Evolutionary conservation across 2,888 invertebrate genomes (phyloP).

Genomic region (Eurytoma adleriae): DNA sequence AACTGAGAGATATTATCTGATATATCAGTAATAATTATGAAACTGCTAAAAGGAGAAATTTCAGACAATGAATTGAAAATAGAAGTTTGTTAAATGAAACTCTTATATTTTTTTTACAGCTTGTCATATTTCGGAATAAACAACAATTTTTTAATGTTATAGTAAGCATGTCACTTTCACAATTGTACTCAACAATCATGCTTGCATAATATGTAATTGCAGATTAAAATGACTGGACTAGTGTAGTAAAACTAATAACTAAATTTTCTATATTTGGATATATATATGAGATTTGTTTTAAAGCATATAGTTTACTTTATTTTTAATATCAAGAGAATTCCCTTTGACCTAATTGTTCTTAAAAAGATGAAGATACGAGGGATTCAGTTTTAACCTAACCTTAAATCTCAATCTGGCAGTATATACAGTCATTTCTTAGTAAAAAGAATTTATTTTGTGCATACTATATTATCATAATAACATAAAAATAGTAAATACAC

Average conservation of each 20-base stretch:
- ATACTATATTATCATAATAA: too few species aligned
- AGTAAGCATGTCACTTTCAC: slow-evolving; percentile 31
- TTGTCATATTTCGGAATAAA: slow-evolving; percentile 6
- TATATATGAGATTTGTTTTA: neutral
- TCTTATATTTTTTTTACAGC: neutral
- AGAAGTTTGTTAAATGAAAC: slow-evolving; percentile 7
- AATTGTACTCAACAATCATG: slow-evolving; percentile 35
- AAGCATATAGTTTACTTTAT: neutral
- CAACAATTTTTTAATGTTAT: slow-evolving; percentile 17
- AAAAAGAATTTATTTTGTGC: too few species aligned
- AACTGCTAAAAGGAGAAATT: slow-evolving; percentile 1
- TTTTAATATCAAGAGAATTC: slow-evolving; percentile 11
- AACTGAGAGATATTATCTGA: too few species aligned
- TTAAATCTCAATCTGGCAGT: slow-evolving; percentile 10
- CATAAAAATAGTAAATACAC: too few species aligned
- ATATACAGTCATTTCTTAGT: too few species aligned
- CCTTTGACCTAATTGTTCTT: slow-evolving; percentile 37
- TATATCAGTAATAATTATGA: neutral
- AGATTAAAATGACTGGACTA: slow-evolving; percentile 25
- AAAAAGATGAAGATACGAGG: slow-evolving; percentile 19
- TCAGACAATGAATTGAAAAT: neutral
- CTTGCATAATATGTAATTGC: slow-evolving; percentile 54
- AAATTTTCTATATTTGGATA: neutral
- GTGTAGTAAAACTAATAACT: neutral
- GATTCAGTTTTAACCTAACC: slow-evolving; percentile 41